Evolutionary conservation across 2,888 invertebrate genomes (phyloP).

Genomic region (Perdita meconis): DNA sequence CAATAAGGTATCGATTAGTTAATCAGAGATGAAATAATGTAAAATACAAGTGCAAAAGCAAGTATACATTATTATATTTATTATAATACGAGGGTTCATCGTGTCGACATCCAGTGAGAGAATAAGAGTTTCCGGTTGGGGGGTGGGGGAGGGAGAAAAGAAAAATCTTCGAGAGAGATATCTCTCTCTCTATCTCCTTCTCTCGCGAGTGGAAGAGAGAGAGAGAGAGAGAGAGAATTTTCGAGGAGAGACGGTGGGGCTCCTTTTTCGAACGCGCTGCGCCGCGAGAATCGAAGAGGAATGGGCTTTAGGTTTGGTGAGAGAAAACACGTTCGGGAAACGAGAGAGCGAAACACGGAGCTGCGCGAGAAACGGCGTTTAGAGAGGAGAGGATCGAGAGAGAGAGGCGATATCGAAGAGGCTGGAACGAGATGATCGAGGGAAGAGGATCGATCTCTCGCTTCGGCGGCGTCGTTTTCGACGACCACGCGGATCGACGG

Average conservation of each 20-base stretch:
- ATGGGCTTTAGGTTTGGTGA: slow-evolving; percentile 4
- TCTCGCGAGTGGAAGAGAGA: no score
- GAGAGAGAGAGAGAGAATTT: neutral
- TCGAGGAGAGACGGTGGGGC: slow-evolving; percentile 27
- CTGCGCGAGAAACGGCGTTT: neutral
- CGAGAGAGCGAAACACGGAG: slow-evolving; percentile 2
- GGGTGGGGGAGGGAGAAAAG: neutral
- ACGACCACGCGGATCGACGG: slow-evolving; percentile 47
- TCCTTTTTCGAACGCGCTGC: slow-evolving; percentile 51
- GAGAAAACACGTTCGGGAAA: neutral
- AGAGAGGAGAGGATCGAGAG: neutral
- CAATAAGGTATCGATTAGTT: slow-evolving; percentile 84
- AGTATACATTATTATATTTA: slow-evolving; percentile 83
- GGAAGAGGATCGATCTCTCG: slow-evolving; percentile 31
- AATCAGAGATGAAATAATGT: slow-evolving; percentile 80
- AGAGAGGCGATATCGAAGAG: neutral
- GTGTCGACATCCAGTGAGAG: slow-evolving; percentile 46
- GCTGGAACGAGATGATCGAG: slow-evolving; percentile 24
- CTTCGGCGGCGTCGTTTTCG: slow-evolving; percentile 38
- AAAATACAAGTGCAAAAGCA: slow-evolving; percentile 83
- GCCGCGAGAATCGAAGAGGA: slow-evolving; percentile 11
- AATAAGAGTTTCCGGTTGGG: no score
- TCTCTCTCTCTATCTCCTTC: no score
- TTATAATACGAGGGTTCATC: slow-evolving; percentile 73
- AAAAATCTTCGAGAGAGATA: slow-evolving; percentile 28